Evolutionary conservation across 2,888 invertebrate species (phyloP).

Genomic region (Baccha elongata): DNA sequence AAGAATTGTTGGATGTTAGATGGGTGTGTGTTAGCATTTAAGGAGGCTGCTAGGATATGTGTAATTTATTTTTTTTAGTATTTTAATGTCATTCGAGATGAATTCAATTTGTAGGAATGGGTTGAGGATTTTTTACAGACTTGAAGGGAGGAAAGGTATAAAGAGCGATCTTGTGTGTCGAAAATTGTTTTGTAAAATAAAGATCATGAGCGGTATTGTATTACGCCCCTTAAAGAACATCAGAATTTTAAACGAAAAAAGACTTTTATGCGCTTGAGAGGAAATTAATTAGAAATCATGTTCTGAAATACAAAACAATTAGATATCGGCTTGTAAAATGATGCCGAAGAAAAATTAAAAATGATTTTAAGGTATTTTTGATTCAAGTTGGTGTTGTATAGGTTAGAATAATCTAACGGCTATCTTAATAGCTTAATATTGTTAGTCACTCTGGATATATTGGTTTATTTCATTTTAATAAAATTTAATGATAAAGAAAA

Average conservation of each 20-base stretch:
- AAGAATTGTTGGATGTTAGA: constrained; percentile 4
- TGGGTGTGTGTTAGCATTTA: background rate
- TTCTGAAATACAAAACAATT: too few species aligned
- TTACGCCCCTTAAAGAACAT: constrained; percentile 2
- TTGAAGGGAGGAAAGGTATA: background rate
- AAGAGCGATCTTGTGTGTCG: background rate
- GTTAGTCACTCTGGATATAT: too few species aligned
- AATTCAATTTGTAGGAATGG: constrained; percentile 72
- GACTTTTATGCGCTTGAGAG: constrained; percentile 51
- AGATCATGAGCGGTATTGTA: background rate
- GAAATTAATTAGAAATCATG: constrained; percentile 59
- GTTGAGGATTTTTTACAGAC: constrained; percentile 15
- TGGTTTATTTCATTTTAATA: too few species aligned
- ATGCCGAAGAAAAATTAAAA: constrained; percentile 29
- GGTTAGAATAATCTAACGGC: too few species aligned
- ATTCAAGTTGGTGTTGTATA: background rate
- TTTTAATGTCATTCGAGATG: constrained; percentile 72
- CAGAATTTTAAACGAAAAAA: constrained; percentile 69
- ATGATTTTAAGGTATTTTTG: constrained; percentile 33
- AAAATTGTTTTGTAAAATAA: background rate
- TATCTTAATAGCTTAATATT: too few species aligned
- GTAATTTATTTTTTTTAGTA: constrained; percentile 70
- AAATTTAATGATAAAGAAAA: too few species aligned
- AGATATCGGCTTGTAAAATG: background rate
- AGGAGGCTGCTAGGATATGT: constrained; percentile 34